Conservation (phyloP, 2,113 vertebrate genomes). For the Oxygymnocypris stewartii region DNA sequence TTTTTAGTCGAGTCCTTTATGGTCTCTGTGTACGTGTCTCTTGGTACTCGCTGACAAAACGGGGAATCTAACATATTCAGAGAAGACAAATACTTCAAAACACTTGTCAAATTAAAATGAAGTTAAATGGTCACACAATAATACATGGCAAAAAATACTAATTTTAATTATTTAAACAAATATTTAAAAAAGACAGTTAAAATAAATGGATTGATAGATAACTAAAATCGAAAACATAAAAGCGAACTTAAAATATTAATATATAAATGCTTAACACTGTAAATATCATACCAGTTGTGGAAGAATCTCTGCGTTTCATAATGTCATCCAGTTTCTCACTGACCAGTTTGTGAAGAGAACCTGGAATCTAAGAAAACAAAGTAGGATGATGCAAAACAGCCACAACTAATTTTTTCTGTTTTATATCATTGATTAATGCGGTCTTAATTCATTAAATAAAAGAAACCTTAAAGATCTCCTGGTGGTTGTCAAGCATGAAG, state of each 20-base stretch:
- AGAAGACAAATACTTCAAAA: not conserved
- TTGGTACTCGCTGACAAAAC: constrained; percentile 80
- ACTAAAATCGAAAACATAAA: not conserved
- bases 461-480: constrained; percentile 89
- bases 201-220: not conserved
- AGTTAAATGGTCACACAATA: not conserved
- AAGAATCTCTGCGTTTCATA: constrained; percentile 74
- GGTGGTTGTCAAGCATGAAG: constrained; percentile 90
- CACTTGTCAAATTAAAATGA: not conserved
- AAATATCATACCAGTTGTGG: constrained; percentile 75
- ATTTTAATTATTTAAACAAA: too few species aligned
- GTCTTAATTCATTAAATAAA: not conserved
- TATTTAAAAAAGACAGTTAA: too few species aligned
- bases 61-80: constrained; percentile 71
- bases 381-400: not conserved
- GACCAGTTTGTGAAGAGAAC: constrained; percentile 88
- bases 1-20: constrained; percentile 78
- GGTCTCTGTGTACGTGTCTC: constrained; percentile 64
- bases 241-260: not conserved
- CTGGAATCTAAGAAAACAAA: constrained; percentile 80
- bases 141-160: not conserved
- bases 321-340: constrained; percentile 85
- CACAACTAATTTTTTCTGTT: not conserved
- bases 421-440: not conserved
- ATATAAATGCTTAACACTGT: too few species aligned